Evolutionary conservation across 2,888 invertebrate species (phyloP).

Genomic region (Graphium colonna): DNA sequence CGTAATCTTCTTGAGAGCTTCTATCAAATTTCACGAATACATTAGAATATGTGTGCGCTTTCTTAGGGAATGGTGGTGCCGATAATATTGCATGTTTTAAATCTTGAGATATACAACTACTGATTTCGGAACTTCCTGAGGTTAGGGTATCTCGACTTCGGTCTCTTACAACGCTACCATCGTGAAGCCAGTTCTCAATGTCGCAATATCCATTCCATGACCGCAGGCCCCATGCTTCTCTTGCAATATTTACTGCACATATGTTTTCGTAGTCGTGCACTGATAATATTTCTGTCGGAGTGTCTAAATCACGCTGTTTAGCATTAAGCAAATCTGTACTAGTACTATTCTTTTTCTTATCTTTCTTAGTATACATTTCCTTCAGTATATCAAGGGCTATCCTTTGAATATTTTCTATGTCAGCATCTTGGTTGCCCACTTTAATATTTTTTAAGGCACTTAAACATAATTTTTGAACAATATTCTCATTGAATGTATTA

Average conservation of each 20-base stretch:
- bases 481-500: conserved; percentile 77
- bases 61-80: conserved; percentile 69
- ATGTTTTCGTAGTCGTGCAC: conserved; percentile 84
- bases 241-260: conserved; percentile 82
- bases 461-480: conserved; percentile 74
- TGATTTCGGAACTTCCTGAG: conserved; percentile 79
- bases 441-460: conserved; percentile 77
- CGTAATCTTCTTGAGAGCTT: conserved; percentile 71
- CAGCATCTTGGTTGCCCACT: conserved; percentile 77
- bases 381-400: conserved; percentile 75
- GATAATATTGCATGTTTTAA: conserved; percentile 64
- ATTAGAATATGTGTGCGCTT: conserved; percentile 68
- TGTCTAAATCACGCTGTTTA: conserved; percentile 72
- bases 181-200: conserved; percentile 82
- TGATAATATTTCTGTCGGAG: conserved; percentile 79
- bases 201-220: conserved; percentile 84
- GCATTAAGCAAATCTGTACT: conserved; percentile 51
- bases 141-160: conserved; percentile 78
- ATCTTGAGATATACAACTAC: conserved; percentile 70
- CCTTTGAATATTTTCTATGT: conserved; percentile 76
- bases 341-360: conserved; percentile 58
- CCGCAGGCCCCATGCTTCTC: conserved; percentile 82
- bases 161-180: conserved; percentile 81
- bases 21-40: conserved; percentile 69
- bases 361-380: conserved; percentile 76